These are phyloP conservation scores for Lepidonotus clava DNA, from an alignment of 2,888 invertebrate genomes.

Conservation along the genomic window DNA sequence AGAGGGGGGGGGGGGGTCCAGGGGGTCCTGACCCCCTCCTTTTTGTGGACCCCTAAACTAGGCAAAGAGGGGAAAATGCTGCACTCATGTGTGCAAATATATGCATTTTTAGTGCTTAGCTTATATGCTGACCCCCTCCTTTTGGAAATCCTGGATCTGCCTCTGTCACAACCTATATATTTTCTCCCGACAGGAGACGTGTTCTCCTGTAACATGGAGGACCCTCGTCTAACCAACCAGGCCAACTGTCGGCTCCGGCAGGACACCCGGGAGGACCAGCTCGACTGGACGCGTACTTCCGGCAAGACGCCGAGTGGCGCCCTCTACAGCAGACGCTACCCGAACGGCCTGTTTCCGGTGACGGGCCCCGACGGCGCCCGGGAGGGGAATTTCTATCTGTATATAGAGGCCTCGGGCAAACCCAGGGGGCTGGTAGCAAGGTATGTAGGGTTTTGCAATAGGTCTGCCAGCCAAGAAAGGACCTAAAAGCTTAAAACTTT, in stretches of 20 bases:
- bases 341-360: conserved; percentile 56
- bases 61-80: too few species aligned
- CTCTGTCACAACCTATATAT: too few species aligned
- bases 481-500: too few species aligned
- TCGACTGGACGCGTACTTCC: conserved; percentile 55
- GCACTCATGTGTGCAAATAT: too few species aligned
- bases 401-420: conserved; percentile 72
- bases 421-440: conserved; percentile 80
- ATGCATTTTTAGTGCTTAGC: too few species aligned
- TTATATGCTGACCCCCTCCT: too few species aligned
- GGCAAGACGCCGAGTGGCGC: conserved; percentile 56
- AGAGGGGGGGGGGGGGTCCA: too few species aligned
- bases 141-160: too few species aligned
- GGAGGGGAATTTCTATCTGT: conserved; percentile 71
- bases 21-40: too few species aligned
- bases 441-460: conserved; percentile 45
- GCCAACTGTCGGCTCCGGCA: conserved; percentile 54
- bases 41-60: too few species aligned
- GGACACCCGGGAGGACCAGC: conserved; percentile 49
- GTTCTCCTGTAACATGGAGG: conserved; percentile 14
- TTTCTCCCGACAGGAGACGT: not conserved
- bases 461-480: too few species aligned
- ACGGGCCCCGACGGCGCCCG: conserved; percentile 62
- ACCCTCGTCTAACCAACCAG: not conserved
- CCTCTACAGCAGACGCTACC: not conserved